Base-by-base conservation (phyloP, 37 sponge, comb jelly and placozoan genomes). In the Halichondria panicea region DNA sequence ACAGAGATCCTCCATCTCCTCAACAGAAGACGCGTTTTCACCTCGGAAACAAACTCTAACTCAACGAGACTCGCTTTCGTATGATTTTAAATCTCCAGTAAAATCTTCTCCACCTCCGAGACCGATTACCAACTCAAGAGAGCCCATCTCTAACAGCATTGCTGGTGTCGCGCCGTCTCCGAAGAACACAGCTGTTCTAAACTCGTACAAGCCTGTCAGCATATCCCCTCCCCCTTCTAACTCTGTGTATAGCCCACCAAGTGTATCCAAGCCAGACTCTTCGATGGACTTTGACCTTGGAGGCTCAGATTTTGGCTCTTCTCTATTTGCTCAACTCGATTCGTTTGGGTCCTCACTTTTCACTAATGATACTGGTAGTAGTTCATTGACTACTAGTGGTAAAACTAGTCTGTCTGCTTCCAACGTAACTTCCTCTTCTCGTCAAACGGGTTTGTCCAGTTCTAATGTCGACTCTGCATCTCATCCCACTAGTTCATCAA, bases 291-390 rank as follows among this genome's bases (percentile, higher is more conserved):
- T 39, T 39, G 19, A 33, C 41, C 41, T 3, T 4, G 55, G 30
- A n/a, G 61, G 35, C 33, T 18, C 21, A 19, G 61, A 74, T 32
- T 37, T 58, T 40, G 74, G 74, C 4, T 19, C 24, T 12, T 64
- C 67, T 21, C 57, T 78, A 12, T 52, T 78, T 31, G 44, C 66
- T 38, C 55, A 78, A 28, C 57, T 78, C 4, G 41, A 31, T 43
- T 69, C 80, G 18, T 79, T 79, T 25, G 80, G 80, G 9, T 45
- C 22, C 33, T 22, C 70, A 3, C 30, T 79, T 37, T 45, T 44
- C 32, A 70, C 80, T 9, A 70, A 44, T 69, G 80, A 70, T 18
- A 19, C 43, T 22, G 42, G 60, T 39, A 55, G 74, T 3, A 56
- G 57, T 9, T 56, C 57, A 9, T 28, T 28, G 13, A 28, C 57